phyloP scores from a whole-genome alignment of 2,797 vertebrate genomes.

The Coranthus polyacanthus region DNA sequence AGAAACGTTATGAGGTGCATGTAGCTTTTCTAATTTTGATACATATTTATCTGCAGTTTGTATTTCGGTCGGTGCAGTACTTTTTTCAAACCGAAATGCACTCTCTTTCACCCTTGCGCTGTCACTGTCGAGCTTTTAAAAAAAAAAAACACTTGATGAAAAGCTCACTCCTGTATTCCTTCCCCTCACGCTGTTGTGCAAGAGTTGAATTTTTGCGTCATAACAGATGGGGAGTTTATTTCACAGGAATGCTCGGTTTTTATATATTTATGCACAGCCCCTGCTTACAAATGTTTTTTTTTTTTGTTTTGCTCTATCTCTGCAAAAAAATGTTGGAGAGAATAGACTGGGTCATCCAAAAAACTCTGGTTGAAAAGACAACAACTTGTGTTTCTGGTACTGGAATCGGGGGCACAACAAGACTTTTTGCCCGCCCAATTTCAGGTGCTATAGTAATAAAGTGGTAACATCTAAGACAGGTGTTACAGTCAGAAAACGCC shows the following conservation, averaged over 20 bases:
- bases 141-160: slow-evolving; percentile 26
- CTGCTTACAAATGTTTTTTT: slow-evolving; percentile 8
- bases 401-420: background rate
- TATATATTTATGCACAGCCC: background rate
- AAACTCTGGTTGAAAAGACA: background rate
- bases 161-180: background rate
- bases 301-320: background rate
- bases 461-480: too few relatives aligned
- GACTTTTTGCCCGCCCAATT: too few relatives aligned
- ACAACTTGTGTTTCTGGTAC: background rate
- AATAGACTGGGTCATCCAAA: background rate
- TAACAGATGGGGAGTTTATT: slow-evolving; percentile 16
- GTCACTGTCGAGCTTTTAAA: slow-evolving; percentile 15
- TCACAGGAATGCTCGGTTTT: background rate
- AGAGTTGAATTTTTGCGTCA: slow-evolving; percentile 27
- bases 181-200: slow-evolving; percentile 2
- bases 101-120: slow-evolving; percentile 31
- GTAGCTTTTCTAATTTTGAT: too few relatives aligned
- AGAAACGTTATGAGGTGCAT: too few relatives aligned
- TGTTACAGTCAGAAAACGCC: too few relatives aligned
- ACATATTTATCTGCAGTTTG: background rate
- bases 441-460: too few relatives aligned
- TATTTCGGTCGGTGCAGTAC: background rate
- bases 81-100: slow-evolving; percentile 10
- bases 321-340: background rate